Conservation (phyloP, 2,797 vertebrate genomes). For the Chelon labrosus region DNA sequence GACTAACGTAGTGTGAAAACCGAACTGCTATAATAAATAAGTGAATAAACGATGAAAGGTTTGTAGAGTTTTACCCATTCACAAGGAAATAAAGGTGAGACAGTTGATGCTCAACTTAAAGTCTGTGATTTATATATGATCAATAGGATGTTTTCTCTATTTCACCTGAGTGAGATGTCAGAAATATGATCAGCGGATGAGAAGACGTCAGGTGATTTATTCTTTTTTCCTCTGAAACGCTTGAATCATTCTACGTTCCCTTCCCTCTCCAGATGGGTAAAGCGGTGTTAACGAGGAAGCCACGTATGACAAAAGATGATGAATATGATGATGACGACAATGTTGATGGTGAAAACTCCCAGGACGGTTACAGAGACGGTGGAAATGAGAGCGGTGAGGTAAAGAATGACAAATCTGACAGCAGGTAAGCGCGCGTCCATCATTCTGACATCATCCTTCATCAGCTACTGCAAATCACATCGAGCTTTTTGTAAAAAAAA, state of each 20-base stretch:
- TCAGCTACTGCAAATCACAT: slow-evolving; percentile 37
- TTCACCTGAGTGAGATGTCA: slow-evolving; percentile 54
- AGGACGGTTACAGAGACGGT: slow-evolving; percentile 1
- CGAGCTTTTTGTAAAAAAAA: slow-evolving; percentile 17
- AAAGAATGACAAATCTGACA: slow-evolving; percentile 44
- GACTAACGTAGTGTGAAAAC: not conserved
- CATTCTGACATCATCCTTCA: slow-evolving; percentile 45
- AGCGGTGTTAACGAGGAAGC: slow-evolving; percentile 35
- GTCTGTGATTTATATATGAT: slow-evolving; percentile 7
- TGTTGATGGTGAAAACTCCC: slow-evolving; percentile 22
- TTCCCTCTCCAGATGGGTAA: slow-evolving; percentile 53
- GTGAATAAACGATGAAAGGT: slow-evolving; percentile 3
- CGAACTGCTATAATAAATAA: not conserved
- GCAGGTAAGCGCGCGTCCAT: slow-evolving; percentile 43
- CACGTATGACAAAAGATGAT: slow-evolving; percentile 26
- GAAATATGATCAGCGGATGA: slow-evolving; percentile 52
- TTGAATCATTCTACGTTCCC: slow-evolving; percentile 47
- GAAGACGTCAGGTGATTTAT: slow-evolving; percentile 65
- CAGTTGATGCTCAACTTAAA: not conserved
- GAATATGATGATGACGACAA: slow-evolving; percentile 15
- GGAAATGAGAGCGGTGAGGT: slow-evolving; percentile 29
- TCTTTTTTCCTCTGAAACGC: slow-evolving; percentile 42
- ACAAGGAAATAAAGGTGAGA: slow-evolving; percentile 8
- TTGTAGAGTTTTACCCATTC: not conserved
- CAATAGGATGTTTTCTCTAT: slow-evolving; percentile 13